Percentiles rank a stretch among this genome's conserved stretches.
Evolutionary conservation across 2,888 invertebrate species (phyloP).

Genomic region (Melitaea athalia): DNA sequence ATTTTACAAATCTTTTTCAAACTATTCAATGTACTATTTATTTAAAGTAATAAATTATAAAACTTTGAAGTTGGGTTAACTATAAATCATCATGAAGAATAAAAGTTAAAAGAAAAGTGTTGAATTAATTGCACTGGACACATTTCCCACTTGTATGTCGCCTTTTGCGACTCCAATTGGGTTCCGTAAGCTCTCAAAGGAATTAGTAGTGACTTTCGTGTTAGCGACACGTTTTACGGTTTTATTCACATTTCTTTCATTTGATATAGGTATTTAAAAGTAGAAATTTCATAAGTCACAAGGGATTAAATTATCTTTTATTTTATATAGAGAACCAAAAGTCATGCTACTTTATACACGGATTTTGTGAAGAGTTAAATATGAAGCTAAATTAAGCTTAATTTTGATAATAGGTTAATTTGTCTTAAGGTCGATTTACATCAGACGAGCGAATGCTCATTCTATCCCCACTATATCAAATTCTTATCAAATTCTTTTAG

Average conservation of each 20-base stretch:
- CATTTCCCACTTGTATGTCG: slow-evolving; percentile 21
- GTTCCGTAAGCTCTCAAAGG: slow-evolving; percentile 24
- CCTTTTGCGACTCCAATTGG: slow-evolving; percentile 23
- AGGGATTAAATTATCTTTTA: not conserved
- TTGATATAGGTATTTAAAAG: not conserved
- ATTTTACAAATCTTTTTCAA: too few relatives aligned
- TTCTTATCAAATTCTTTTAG: too few relatives aligned
- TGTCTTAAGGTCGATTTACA: too few relatives aligned
- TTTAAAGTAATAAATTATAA: too few relatives aligned
- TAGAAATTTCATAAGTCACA: slow-evolving; percentile 7
- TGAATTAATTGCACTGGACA: slow-evolving; percentile 20
- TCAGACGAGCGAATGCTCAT: too few relatives aligned
- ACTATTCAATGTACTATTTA: too few relatives aligned
- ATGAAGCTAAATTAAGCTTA: too few relatives aligned
- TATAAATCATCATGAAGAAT: not conserved
- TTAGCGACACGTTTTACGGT: slow-evolving; percentile 3
- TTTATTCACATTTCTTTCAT: slow-evolving; percentile 11
- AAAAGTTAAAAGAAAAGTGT: slow-evolving; percentile 6
- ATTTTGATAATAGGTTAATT: too few relatives aligned
- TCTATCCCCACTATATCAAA: too few relatives aligned
- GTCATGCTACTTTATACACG: not conserved
- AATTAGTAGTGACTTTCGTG: slow-evolving; percentile 20
- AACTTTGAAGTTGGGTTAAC: too few relatives aligned
- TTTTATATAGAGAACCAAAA: not conserved
- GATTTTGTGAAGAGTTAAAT: not conserved